A percentile compares a stretch with the other conserved stretches of the same genome.
These are phyloP conservation scores for Lepidocolaptes lacrymiger DNA, from an alignment of 2,797 vertebrate genomes.

Conservation along the genomic window DNA sequence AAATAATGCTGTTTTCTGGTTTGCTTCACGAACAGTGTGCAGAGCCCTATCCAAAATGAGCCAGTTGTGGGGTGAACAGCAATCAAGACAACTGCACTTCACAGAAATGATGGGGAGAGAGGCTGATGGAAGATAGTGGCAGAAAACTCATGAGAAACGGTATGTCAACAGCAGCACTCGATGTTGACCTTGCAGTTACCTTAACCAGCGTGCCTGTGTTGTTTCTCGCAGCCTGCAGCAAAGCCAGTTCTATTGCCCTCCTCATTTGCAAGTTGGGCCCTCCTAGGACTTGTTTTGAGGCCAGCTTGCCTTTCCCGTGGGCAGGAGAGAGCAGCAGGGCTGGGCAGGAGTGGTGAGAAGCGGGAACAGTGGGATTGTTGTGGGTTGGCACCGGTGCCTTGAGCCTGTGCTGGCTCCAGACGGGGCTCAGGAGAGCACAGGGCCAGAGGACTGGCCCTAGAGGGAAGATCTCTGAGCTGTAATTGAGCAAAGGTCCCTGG, in stretches of 20 bases:
- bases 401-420: not conserved
- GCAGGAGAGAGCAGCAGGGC: not conserved
- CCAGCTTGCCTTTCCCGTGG: not conserved
- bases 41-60: not conserved
- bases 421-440: not conserved
- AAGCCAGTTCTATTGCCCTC: constrained; percentile 22
- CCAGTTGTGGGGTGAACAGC: not conserved
- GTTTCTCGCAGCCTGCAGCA: constrained; percentile 42
- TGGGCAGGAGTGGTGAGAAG: not conserved
- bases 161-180: not conserved
- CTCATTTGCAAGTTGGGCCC: constrained; percentile 24
- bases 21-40: not conserved
- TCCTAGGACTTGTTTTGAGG: constrained; percentile 30
- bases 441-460: not conserved
- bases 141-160: not conserved
- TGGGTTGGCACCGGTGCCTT: not conserved
- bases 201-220: not conserved
- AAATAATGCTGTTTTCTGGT: not conserved
- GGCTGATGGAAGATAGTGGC: not conserved
- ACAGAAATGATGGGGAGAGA: not conserved
- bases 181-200: constrained; percentile 48
- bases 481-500: not conserved
- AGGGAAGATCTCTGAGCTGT: not conserved
- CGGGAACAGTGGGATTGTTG: not conserved
- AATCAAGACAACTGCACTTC: not conserved